phyloP scores from a whole-genome alignment of 2,797 vertebrate species.

The Loris lydekkerianus region DNA sequence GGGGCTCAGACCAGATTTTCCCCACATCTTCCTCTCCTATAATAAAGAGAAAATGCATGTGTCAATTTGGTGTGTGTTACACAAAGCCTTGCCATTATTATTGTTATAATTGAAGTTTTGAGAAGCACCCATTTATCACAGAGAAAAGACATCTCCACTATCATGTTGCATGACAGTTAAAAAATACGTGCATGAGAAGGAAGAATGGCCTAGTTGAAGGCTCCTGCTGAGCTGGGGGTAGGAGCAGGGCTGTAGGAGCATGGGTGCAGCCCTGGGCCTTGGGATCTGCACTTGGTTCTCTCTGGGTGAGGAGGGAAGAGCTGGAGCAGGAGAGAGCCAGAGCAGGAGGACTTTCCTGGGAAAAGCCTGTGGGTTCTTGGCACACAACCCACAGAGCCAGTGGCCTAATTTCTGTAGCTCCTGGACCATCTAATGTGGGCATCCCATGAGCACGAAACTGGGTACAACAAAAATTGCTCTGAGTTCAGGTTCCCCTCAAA shows the following conservation, averaged over 20 bases:
- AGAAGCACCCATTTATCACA: neutral
- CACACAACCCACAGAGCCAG: neutral
- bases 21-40: rapidly evolving
- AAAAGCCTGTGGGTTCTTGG: neutral
- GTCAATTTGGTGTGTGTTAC: neutral
- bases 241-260: neutral
- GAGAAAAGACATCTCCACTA: neutral
- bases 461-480: neutral
- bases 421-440: neutral
- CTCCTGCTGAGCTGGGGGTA: neutral
- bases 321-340: too few relatives aligned
- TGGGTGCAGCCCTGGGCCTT: rapidly evolving
- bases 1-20: neutral
- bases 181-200: neutral
- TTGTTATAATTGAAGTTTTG: neutral
- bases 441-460: neutral
- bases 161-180: neutral
- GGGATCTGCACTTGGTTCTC: neutral
- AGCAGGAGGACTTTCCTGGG: too few relatives aligned
- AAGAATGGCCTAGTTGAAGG: too few relatives aligned
- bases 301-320: neutral
- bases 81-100: rapidly evolving
- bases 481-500: neutral
- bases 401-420: neutral
- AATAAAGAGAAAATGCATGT: neutral